Evolutionary conservation across 2,888 invertebrate species (phyloP).

Genomic region (Entomobrya proxima): DNA sequence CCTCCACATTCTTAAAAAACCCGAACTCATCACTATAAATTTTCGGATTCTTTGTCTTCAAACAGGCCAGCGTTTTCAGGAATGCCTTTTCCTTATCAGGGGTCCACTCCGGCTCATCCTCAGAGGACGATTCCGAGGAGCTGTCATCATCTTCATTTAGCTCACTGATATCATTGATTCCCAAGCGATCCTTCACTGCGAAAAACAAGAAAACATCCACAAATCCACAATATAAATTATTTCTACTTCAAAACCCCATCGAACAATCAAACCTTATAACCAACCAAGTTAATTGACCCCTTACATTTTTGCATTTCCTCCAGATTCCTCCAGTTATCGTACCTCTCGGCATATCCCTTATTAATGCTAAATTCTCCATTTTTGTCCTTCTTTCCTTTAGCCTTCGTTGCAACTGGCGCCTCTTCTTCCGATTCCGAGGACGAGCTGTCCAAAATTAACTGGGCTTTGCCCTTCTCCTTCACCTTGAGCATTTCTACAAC

Average conservation of each 20-base stretch:
- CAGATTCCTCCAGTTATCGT: slow-evolving; percentile 89
- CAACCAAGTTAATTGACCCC: neutral
- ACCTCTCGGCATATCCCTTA: slow-evolving; percentile 88
- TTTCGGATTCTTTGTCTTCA: slow-evolving; percentile 92
- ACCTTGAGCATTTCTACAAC: neutral
- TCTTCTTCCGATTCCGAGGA: slow-evolving; percentile 19
- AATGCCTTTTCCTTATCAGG: slow-evolving; percentile 90
- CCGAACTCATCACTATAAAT: slow-evolving; percentile 88
- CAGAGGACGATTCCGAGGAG: slow-evolving; percentile 82
- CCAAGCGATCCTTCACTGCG: slow-evolving; percentile 87
- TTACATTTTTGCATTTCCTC: slow-evolving; percentile 90
- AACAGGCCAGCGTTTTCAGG: slow-evolving; percentile 87
- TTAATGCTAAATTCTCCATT: slow-evolving; percentile 79
- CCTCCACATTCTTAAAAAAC: slow-evolving; percentile 82
- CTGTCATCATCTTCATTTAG: slow-evolving; percentile 79
- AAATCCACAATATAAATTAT: too few relatives aligned
- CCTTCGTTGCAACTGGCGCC: neutral
- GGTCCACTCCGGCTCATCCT: slow-evolving; percentile 78
- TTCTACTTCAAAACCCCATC: too few relatives aligned
- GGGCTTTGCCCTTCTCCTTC: neutral
- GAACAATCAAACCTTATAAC: too few relatives aligned
- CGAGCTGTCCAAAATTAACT: slow-evolving; percentile 24
- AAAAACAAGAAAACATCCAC: slow-evolving; percentile 67
- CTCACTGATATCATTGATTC: slow-evolving; percentile 80
- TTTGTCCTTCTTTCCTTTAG: neutral